Evolutionary conservation across 2,113 vertebrate genomes (phyloP), one percentile per base, ranked within the genome.

Genomic region (Scomber scombrus): DNA sequence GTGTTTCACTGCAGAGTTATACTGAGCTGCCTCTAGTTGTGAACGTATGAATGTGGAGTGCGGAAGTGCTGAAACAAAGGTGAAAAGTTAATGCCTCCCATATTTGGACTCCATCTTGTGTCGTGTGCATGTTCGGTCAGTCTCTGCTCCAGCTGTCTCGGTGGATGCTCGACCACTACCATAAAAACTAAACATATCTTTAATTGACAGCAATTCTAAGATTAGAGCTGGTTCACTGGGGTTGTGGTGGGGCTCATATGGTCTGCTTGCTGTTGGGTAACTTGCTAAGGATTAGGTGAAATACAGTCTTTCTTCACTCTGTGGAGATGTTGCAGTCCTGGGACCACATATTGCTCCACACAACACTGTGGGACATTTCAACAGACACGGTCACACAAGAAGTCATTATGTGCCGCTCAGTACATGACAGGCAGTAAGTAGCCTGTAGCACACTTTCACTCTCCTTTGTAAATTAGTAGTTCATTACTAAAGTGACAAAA

Each of bases 341-440:
- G 93, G 92, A 94, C 94, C 94, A 93, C 93, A 94, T 75, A 95
- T 96, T 95, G 69, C 95, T 86, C 92, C 95, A 95, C 91, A 93
- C 52, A 16, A 84, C 63, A n/a, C 77, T 82, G 88, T 63, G 78
- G 89, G 86, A 88, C 86, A 91, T 95, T 95, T 94, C 95, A 92
- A 94, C 94, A 95, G 91, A 90, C 90, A 71, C 3, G 50, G 57
- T 84, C 87, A 73, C 83, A 89, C 84, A 86, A 86, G 71, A 85
- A 90, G 73, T 75, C 61, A 82, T 67, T 83, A 58, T 88, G 61
- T 56, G 71, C 62, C 52, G 70, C 70, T 79, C 40, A 60, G 71
- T 31, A 63, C 29, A 47, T 4, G 13, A 7, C 26, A 54, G 71
- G 34, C 57, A 40, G n/a, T 11, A 23, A 21, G n/a, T 23, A n/a